A percentile compares a stretch with the other conserved stretches of the same genome.
Conservation (phyloP, 2,113 vertebrate genomes). For the Mellivora capensis region DNA sequence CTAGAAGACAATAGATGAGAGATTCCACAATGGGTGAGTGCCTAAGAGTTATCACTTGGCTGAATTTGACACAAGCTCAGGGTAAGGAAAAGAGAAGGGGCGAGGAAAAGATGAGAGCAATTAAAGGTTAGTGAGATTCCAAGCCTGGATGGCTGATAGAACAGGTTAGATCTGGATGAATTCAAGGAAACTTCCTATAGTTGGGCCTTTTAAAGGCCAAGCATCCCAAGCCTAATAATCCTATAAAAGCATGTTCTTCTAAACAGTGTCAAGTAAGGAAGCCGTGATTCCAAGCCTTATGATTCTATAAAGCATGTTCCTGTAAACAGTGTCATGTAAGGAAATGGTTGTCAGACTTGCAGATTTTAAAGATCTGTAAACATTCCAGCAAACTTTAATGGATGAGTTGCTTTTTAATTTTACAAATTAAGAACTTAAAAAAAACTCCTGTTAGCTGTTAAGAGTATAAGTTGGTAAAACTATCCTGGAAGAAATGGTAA, state of each 20-base stretch:
- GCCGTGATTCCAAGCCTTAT: background rate
- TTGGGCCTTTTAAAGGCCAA: slow-evolving; percentile 27
- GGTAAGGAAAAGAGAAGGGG: background rate
- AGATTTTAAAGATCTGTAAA: slow-evolving; percentile 42
- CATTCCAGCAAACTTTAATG: slow-evolving; percentile 6
- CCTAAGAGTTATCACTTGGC: background rate
- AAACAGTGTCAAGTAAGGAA: slow-evolving; percentile 52
- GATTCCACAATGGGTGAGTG: background rate
- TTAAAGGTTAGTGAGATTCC: background rate
- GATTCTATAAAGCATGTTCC: slow-evolving; percentile 30
- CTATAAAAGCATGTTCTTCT: slow-evolving; percentile 41
- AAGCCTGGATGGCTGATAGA: background rate
- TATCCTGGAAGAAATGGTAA: background rate
- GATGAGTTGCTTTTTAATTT: slow-evolving; percentile 40
- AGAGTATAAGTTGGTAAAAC: slow-evolving; percentile 13
- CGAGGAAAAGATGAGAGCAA: background rate
- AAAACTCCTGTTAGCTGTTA: background rate
- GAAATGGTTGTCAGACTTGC: slow-evolving; percentile 37
- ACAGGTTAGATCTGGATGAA: slow-evolving; percentile 1
- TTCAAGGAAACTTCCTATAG: slow-evolving; percentile 19
- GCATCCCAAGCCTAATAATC: slow-evolving; percentile 30
- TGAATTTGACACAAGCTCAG: background rate
- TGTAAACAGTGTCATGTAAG: slow-evolving; percentile 47
- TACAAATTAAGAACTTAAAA: slow-evolving; percentile 20
- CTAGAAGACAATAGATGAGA: background rate